phyloP scores from a whole-genome alignment of 2,888 invertebrate species.

The Alviniconcha strummeri region DNA sequence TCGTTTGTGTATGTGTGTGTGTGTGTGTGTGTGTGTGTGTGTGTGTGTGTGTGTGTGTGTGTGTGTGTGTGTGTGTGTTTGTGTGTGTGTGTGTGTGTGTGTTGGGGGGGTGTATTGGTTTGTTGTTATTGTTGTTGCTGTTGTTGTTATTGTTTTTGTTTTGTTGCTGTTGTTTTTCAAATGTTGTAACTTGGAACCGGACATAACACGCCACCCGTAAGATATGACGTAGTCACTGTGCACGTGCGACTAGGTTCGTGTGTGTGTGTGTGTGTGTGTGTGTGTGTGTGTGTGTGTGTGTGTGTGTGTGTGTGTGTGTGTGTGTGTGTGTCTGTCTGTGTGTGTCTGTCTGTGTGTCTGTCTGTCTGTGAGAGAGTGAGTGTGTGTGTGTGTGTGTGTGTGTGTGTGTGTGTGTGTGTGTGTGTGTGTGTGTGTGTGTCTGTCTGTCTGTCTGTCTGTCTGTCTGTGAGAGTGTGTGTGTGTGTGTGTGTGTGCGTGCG shows the following conservation, averaged over 20 bases:
- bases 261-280: conserved; percentile 6
- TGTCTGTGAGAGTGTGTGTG: conserved; percentile 11
- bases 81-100: too few relatives aligned
- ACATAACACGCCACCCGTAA: neutral
- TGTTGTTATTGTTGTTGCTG: neutral
- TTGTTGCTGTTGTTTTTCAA: too few relatives aligned
- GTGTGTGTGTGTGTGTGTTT: too few relatives aligned
- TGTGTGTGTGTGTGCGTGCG: conserved; percentile 11
- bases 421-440: neutral
- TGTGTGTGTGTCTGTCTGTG: too few relatives aligned
- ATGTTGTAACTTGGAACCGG: neutral
- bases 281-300: conserved; percentile 8
- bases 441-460: neutral
- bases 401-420: neutral
- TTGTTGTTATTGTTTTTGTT: neutral
- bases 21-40: too few relatives aligned
- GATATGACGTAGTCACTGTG: neutral
- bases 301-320: too few relatives aligned
- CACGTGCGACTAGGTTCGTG: neutral
- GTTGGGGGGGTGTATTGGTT: too few relatives aligned
- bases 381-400: conserved; percentile 8
- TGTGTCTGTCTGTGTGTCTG: neutral
- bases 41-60: too few relatives aligned
- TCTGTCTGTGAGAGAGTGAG: neutral
- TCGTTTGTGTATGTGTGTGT: too few relatives aligned